Conservation (phyloP, 2,888 invertebrate genomes). For the Aphidoletes aphidimyza region DNA sequence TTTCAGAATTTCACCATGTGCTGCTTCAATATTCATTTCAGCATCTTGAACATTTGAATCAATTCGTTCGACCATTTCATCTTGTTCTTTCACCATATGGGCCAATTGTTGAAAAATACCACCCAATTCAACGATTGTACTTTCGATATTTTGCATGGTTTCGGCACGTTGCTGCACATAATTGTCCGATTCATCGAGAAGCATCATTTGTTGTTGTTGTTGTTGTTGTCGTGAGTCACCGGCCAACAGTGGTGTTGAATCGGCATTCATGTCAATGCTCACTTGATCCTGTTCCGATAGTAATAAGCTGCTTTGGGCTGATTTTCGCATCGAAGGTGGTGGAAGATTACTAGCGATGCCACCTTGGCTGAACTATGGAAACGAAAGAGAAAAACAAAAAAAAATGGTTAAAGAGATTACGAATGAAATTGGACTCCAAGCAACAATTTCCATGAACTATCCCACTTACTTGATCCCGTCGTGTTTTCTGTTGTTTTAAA, state of each 20-base stretch:
- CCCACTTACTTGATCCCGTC: conserved; percentile 85
- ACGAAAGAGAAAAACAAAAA: neutral
- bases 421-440: too few species aligned
- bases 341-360: conserved; percentile 73
- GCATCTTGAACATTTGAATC: conserved; percentile 97
- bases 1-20: conserved; percentile 95
- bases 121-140: conserved; percentile 98
- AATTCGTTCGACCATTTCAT: conserved; percentile 97
- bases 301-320: conserved; percentile 66
- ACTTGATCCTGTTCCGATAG: conserved; percentile 74
- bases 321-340: conserved; percentile 69
- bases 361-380: conserved; percentile 67
- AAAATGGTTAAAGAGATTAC: conserved; percentile 58
- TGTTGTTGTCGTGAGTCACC: conserved; percentile 61
- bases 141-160: conserved; percentile 99
- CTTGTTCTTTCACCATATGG: conserved; percentile 85
- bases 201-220: conserved; percentile 73
- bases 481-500: conserved; percentile 91
- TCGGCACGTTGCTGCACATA: conserved; percentile 94
- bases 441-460: neutral
- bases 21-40: conserved; percentile 96
- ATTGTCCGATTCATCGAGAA: conserved; percentile 87
- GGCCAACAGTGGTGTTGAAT: conserved; percentile 65
- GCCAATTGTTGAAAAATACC: conserved; percentile 96
- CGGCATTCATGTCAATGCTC: conserved; percentile 85